Evolutionary conservation across 2,113 vertebrate genomes (phyloP).

Genomic region (Sterrhoptilus dennistouni): DNA sequence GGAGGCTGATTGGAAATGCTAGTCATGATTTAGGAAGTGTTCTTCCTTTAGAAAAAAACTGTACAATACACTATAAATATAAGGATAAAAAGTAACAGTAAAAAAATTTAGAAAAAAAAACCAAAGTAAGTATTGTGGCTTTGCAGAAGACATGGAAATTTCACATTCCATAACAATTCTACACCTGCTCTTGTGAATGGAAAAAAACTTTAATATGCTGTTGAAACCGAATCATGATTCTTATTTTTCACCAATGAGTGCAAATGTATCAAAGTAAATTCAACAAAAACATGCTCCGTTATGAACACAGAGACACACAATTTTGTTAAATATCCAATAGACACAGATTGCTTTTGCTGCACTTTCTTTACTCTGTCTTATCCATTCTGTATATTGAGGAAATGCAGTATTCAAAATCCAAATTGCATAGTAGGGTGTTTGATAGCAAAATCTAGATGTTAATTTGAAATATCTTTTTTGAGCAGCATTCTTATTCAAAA

Average conservation of each 20-base stretch:
- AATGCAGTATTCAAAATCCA: not conserved
- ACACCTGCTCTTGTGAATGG: not conserved
- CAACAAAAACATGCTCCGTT: not conserved
- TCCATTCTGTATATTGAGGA: not conserved
- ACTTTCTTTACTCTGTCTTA: not conserved
- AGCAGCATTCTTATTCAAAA: not conserved
- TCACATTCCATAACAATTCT: not conserved
- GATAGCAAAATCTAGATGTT: not conserved
- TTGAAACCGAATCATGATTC: not conserved
- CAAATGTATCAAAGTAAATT: not conserved
- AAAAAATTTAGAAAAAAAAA: not conserved
- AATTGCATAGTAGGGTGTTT: not conserved
- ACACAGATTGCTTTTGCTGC: not conserved
- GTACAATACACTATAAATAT: not conserved
- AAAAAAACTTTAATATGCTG: not conserved
- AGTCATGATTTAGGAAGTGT: not conserved
- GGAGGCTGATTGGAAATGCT: not conserved
- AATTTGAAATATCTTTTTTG: not conserved
- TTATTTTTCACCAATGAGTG: not conserved
- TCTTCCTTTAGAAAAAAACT: not conserved
- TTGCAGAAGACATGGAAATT: not conserved
- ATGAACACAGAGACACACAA: not conserved
- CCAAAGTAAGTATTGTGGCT: not conserved
- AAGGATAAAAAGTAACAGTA: not conserved
- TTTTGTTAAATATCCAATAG: not conserved